phyloP scores from a whole-genome alignment of 2,797 vertebrate genomes.

The Coracias cyanogaster region DNA sequence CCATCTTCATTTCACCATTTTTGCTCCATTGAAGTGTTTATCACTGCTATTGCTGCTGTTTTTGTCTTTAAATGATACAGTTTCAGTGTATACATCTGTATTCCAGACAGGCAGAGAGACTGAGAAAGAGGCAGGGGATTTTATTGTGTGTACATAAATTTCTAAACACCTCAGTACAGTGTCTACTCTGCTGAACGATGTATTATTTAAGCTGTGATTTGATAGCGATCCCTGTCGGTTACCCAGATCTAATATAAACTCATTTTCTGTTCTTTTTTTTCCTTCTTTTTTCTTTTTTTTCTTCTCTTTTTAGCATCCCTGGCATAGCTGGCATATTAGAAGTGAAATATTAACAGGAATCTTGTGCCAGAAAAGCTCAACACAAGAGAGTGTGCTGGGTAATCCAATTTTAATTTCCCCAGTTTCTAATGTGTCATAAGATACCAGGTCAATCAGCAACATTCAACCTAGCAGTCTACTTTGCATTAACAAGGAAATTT shows the following conservation, averaged over 20 bases:
- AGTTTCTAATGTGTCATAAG: neutral
- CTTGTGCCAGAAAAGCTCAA: neutral
- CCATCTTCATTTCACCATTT: neutral
- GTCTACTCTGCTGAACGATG: neutral
- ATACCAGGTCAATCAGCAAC: slow-evolving; percentile 17
- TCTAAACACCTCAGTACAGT: neutral
- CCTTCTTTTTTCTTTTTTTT: rapidly evolving
- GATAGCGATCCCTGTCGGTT: neutral
- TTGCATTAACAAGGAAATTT: neutral
- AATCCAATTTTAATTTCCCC: slow-evolving; percentile 54
- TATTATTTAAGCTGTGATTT: slow-evolving; percentile 32
- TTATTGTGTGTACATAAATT: neutral
- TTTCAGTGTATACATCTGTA: neutral
- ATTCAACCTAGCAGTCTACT: neutral
- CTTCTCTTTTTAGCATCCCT: neutral
- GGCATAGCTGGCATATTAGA: neutral
- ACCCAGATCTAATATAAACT: slow-evolving; percentile 12
- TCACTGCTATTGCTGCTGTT: neutral
- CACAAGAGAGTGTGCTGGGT: neutral
- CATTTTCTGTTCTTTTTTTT: neutral
- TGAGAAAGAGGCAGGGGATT: neutral
- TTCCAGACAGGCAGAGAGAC: neutral
- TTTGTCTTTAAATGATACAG: neutral
- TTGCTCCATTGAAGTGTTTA: neutral
- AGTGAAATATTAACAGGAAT: slow-evolving; percentile 35